Base-by-base conservation (phyloP, 2,113 vertebrate genomes). In the Gymnorhina tibicen region DNA sequence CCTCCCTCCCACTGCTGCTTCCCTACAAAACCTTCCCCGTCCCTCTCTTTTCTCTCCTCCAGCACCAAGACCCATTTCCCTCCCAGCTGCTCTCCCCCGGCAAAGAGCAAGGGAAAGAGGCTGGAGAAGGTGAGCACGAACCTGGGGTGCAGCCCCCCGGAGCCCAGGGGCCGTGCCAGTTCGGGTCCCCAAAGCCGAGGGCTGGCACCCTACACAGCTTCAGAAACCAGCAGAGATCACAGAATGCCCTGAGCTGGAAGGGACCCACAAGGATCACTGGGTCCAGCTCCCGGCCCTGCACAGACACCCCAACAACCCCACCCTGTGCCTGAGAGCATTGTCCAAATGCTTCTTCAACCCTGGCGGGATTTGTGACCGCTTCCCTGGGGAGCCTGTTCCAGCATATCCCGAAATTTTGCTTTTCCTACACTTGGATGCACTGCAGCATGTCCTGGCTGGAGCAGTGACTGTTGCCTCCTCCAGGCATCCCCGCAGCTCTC, bases 341-440 rank as follows among this genome's bases (percentile, higher is more conserved):
- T 10, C 53, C 62, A 75, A 46, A n/a, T 1, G 2, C 16, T 60
- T 2, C 69, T 26, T 0, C 10, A 46, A 1, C 39, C 30, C 60
- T 68, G 60, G 46, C 62, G 53, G 53, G 60, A 2, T 8, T 10
- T 7, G 20, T 21, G n/a, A 21, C 2, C 46, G 8, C 3, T 12
- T 11, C 52, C 60, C 7, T 5, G 28, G 16, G 37, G 33, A 59
- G 7, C 37, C 67, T 20, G 11, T 23, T 72, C 12, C 59, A 28
- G 35, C 7, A 16, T 1, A 39, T 15, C n/a, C 78, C 26, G 55
- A 30, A 21, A 16, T 62, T 23, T 19, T 42, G 11, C 46, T 84
- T 76, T 62, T 4, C 63, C 55, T 9, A 2, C 0, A 0, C 17
- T 1, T 1, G 0, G 3, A 11, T 13, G 49, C 1, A 0, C 30